A percentile compares a stretch with the other conserved stretches of the same genome.
phyloP scores from a whole-genome alignment of 2,888 invertebrate species.

The Spilosoma lubricipeda region DNA sequence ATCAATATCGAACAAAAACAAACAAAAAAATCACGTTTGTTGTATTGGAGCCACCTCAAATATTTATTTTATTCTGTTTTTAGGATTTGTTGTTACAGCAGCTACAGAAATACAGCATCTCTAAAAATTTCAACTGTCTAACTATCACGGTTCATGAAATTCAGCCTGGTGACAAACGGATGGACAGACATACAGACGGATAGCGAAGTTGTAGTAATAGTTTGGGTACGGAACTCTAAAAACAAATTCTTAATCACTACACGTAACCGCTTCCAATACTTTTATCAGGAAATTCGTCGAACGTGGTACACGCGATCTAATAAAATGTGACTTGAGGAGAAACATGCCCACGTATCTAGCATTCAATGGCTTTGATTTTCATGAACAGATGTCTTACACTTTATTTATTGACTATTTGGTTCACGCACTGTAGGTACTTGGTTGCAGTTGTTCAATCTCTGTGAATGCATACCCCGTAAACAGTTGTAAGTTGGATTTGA shows the following conservation, averaged over 20 bases:
- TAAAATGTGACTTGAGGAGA: constrained; percentile 8
- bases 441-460: constrained; percentile 14
- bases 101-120: too few relatives aligned
- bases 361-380: constrained; percentile 15
- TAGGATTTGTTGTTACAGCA: too few relatives aligned
- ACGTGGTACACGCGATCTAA: constrained; percentile 7
- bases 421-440: constrained; percentile 6
- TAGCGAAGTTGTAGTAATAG: too few relatives aligned
- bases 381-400: constrained; percentile 9
- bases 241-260: constrained; percentile 4
- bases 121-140: too few relatives aligned
- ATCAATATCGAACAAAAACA: too few relatives aligned
- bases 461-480: not conserved
- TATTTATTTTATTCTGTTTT: too few relatives aligned
- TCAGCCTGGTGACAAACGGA: too few relatives aligned
- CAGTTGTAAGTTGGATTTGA: not conserved
- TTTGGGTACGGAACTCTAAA: too few relatives aligned
- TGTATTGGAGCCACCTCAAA: too few relatives aligned
- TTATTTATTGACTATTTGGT: constrained; percentile 18
- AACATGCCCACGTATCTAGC: constrained; percentile 6
- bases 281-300: constrained; percentile 1
- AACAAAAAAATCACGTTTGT: too few relatives aligned
- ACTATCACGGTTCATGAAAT: too few relatives aligned
- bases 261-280: constrained; percentile 17
- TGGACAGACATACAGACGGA: too few relatives aligned